These are phyloP conservation scores for Cheilinus undulatus DNA, from an alignment of 2,113 vertebrate species.

Conservation along the genomic window DNA sequence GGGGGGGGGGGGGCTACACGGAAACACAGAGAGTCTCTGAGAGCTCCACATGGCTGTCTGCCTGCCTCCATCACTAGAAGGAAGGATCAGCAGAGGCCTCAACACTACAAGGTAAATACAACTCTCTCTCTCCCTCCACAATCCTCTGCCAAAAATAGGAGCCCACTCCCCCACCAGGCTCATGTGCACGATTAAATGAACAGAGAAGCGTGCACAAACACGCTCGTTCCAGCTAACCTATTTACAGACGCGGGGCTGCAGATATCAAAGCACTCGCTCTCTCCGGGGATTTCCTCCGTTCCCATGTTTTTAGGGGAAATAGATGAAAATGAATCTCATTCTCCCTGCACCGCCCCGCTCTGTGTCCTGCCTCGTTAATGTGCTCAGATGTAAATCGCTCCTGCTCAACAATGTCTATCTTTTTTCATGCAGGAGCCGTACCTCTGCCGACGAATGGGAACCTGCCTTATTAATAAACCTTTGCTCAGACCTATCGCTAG, in stretches of 20 bases:
- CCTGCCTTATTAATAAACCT: conserved; percentile 68
- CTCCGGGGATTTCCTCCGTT: conserved; percentile 73
- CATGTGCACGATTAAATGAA: conserved; percentile 38
- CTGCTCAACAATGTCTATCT: conserved; percentile 57
- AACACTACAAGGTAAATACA: conserved; percentile 60
- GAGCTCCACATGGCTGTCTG: conserved; percentile 40
- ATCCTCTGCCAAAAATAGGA: conserved; percentile 51
- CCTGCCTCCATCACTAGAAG: conserved; percentile 46
- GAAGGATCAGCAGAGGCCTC: conserved; percentile 45
- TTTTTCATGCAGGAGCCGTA: conserved; percentile 39
- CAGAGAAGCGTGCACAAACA: conserved; percentile 22
- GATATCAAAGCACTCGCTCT: conserved; percentile 73
- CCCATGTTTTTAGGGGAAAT: conserved; percentile 73
- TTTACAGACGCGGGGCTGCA: conserved; percentile 71
- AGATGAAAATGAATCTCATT: conserved; percentile 69
- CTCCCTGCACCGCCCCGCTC: conserved; percentile 52
- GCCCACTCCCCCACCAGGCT: not conserved
- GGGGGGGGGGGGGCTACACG: conserved; percentile 15
- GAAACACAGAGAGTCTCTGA: conserved; percentile 31
- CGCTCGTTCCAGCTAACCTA: conserved; percentile 68
- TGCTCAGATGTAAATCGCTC: conserved; percentile 76
- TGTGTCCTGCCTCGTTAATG: conserved; percentile 68
- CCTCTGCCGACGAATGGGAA: conserved; percentile 63
- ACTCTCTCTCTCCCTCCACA: conserved; percentile 10
- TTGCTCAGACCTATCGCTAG: no score